phyloP scores from a whole-genome alignment of 2,113 vertebrate genomes.

The Candoia aspera region DNA sequence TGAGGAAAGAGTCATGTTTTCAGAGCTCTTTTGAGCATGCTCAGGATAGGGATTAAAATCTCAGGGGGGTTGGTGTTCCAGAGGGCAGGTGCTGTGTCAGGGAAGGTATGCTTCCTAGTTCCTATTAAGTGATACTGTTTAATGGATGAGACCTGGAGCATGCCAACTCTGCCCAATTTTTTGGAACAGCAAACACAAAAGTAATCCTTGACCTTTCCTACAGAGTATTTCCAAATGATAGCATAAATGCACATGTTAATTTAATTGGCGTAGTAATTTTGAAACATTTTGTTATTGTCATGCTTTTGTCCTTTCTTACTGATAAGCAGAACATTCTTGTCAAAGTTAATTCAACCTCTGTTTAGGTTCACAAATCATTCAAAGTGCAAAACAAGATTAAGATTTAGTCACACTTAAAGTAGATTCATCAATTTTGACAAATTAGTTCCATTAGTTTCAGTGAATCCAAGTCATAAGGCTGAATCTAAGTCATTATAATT shows the following conservation, averaged over 20 bases:
- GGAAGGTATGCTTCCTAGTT: neutral
- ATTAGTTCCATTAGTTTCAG: neutral
- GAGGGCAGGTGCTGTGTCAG: neutral
- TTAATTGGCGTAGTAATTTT: neutral
- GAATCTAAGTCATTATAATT: neutral
- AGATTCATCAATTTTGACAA: neutral
- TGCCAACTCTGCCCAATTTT: neutral
- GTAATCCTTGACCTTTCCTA: neutral
- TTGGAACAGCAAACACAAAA: neutral
- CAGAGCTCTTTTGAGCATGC: no score
- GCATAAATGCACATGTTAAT: neutral
- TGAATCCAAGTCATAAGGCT: neutral
- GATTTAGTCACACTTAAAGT: no score
- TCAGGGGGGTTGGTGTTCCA: no score
- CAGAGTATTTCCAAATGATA: neutral
- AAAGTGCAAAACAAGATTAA: no score
- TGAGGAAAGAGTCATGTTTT: no score
- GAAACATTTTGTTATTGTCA: neutral
- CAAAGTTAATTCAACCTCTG: neutral
- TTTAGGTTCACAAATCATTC: neutral
- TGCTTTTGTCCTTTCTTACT: neutral
- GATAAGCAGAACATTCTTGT: neutral
- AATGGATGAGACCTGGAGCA: neutral
- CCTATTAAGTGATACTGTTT: neutral
- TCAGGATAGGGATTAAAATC: no score